Evolutionary conservation across 2,888 invertebrate genomes (phyloP).

Genomic region (Hypena proboscidalis): DNA sequence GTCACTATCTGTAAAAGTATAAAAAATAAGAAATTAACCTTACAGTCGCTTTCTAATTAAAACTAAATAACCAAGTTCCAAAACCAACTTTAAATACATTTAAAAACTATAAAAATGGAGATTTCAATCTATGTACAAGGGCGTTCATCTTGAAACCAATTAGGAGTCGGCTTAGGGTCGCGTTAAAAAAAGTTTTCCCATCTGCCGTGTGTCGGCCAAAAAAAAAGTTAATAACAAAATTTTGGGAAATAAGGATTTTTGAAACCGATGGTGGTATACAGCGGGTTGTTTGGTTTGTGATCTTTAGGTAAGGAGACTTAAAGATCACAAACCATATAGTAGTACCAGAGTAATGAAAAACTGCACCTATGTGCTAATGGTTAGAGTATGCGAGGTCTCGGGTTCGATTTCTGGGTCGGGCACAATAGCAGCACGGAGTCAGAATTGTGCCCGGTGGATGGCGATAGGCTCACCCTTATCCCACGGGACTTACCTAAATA

Average conservation of each 20-base stretch:
- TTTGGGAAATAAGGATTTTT: constrained; percentile 35
- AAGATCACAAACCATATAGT: too few species aligned
- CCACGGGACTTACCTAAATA: too few species aligned
- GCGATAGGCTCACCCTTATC: too few species aligned
- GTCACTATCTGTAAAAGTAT: too few species aligned
- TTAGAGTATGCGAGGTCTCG: too few species aligned
- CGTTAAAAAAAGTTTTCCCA: constrained; percentile 22
- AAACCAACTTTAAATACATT: constrained; percentile 34
- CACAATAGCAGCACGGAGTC: too few species aligned
- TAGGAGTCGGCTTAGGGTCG: constrained; percentile 22
- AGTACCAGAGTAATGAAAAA: too few species aligned
- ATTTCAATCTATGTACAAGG: constrained; percentile 35
- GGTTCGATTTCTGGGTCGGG: too few species aligned
- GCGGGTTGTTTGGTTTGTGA: constrained; percentile 11
- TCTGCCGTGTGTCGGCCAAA: constrained; percentile 26
- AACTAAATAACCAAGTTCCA: constrained; percentile 11
- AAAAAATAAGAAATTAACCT: too few species aligned
- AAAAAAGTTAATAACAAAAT: constrained; percentile 43
- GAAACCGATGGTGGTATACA: constrained; percentile 21
- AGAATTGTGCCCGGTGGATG: too few species aligned
- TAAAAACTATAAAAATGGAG: constrained; percentile 39
- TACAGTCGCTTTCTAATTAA: constrained; percentile 10
- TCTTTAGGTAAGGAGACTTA: too few species aligned
- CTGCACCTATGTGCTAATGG: too few species aligned
- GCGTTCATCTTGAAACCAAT: constrained; percentile 23